Conservation (phyloP, 2,888 invertebrate species). For the Andrena marginata region DNA sequence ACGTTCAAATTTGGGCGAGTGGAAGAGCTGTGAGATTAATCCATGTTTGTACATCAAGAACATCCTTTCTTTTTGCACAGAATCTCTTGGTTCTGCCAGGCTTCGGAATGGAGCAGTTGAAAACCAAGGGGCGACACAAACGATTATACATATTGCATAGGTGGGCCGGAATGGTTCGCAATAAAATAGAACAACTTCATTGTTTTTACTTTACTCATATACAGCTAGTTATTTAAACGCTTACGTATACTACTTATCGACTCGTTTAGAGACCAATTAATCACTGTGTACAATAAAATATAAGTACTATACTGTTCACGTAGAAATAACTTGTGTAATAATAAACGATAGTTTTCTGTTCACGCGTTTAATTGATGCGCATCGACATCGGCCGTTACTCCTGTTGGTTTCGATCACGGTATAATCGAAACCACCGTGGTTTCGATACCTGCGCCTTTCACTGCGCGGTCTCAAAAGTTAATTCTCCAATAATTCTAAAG, state of each 20-base stretch:
- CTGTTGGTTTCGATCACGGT: no score
- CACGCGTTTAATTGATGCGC: neutral
- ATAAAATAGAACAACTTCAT: slow-evolving; percentile 8
- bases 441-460: no score
- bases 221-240: slow-evolving; percentile 27
- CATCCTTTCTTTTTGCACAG: slow-evolving; percentile 28
- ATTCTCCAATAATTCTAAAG: neutral
- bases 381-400: no score
- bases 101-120: slow-evolving; percentile 10
- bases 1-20: slow-evolving; percentile 96
- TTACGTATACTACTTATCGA: slow-evolving; percentile 11
- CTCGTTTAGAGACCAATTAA: slow-evolving; percentile 24
- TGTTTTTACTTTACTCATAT: slow-evolving; percentile 17
- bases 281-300: slow-evolving; percentile 15
- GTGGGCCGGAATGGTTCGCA: slow-evolving; percentile 14
- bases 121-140: slow-evolving; percentile 13
- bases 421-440: no score
- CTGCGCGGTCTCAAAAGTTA: no score
- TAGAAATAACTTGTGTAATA: slow-evolving; percentile 26
- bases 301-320: neutral
- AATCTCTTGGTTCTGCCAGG: slow-evolving; percentile 12
- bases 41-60: slow-evolving; percentile 16
- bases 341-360: slow-evolving; percentile 6
- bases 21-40: slow-evolving; percentile 62
- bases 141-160: slow-evolving; percentile 10